phyloP scores from a whole-genome alignment of 2,888 invertebrate genomes.

The Mythimna pallens region DNA sequence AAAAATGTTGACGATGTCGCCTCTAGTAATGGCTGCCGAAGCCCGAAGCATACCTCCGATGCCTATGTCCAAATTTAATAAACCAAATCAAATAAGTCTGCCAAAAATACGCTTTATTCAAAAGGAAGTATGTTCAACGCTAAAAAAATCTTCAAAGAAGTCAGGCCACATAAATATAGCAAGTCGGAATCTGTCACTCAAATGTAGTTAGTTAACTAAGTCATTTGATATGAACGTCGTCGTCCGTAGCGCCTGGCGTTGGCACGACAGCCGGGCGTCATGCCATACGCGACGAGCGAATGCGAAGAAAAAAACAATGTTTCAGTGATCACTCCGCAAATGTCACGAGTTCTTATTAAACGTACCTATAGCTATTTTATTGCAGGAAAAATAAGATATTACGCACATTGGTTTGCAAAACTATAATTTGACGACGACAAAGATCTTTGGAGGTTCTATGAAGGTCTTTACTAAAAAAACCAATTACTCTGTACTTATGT shows the following conservation, averaged over 20 bases:
- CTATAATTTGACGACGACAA: background rate
- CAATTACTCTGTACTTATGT: background rate
- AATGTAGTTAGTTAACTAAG: conserved; percentile 25
- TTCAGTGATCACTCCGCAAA: conserved; percentile 30
- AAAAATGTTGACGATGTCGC: background rate
- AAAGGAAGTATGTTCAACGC: conserved; percentile 7
- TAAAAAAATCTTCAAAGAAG: conserved; percentile 41
- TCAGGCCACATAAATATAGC: conserved; percentile 15
- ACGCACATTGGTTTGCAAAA: conserved; percentile 10
- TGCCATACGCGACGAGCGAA: conserved; percentile 41
- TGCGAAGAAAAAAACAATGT: conserved; percentile 36
- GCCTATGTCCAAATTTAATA: background rate
- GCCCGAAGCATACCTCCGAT: background rate
- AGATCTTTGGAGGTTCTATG: background rate
- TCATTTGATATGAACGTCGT: conserved; percentile 31
- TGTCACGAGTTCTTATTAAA: conserved; percentile 38
- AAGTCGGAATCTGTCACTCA: conserved; percentile 34
- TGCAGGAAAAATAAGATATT: conserved; percentile 7
- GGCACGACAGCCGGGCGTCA: conserved; percentile 41
- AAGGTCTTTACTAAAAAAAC: background rate
- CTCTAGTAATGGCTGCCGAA: background rate
- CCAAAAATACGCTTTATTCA: conserved; percentile 15
- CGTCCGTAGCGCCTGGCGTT: conserved; percentile 45
- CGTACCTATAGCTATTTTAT: background rate
- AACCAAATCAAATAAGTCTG: background rate